phyloP scores from a whole-genome alignment of 2,797 vertebrate species.

The Pipistrellus nathusii region DNA sequence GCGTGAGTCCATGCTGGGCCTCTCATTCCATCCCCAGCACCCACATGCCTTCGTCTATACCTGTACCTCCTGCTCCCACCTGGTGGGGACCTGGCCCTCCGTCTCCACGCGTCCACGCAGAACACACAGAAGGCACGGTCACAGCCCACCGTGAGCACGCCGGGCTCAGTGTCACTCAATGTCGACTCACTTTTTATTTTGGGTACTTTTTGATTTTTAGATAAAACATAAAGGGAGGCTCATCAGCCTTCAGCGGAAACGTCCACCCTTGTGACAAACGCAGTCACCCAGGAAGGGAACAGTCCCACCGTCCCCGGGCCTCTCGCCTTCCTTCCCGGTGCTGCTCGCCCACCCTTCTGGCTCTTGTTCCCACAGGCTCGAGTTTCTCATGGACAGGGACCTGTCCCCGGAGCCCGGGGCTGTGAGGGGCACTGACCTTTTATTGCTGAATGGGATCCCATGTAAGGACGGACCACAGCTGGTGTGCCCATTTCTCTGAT shows the following conservation, averaged over 20 bases:
- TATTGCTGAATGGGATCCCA: background rate
- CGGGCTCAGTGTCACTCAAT: accelerated
- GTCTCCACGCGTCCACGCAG: background rate
- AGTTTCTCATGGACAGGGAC: background rate
- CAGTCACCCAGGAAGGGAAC: background rate
- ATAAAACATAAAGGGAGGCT: background rate
- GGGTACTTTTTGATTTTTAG: background rate
- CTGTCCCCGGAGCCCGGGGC: background rate
- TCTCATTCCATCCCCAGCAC: background rate
- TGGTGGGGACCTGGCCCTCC: background rate
- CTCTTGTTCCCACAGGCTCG: background rate
- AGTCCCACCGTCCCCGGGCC: background rate
- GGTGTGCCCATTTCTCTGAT: no score
- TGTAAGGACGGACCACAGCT: background rate
- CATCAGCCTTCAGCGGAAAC: background rate
- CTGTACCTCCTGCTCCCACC: background rate
- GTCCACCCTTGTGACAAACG: background rate
- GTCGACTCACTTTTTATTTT: background rate
- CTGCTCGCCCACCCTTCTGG: background rate
- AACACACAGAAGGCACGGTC: background rate
- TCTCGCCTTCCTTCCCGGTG: background rate
- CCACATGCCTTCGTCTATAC: background rate
- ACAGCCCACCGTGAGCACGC: background rate
- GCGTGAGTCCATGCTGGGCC: background rate
- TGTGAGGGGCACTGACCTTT: background rate